Conservation (phyloP, 2,797 vertebrate genomes). For the Dryobates pubescens region DNA sequence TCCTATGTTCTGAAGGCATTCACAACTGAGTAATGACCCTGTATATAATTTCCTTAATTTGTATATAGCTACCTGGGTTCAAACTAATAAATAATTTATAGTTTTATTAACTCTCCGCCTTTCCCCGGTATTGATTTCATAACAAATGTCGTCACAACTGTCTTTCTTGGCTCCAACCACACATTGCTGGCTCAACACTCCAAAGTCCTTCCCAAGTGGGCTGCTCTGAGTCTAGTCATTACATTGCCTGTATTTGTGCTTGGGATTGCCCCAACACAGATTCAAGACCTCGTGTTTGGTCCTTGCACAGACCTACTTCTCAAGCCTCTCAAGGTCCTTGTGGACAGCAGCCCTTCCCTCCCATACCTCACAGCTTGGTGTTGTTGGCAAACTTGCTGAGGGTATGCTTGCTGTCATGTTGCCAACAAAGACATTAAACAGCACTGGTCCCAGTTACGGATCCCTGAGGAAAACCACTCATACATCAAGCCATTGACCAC, state of each 20-base stretch:
- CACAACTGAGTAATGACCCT: too few relatives aligned
- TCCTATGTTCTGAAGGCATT: too few relatives aligned
- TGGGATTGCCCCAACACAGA: neutral
- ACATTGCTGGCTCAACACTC: neutral
- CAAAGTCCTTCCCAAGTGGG: neutral
- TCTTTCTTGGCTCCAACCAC: neutral
- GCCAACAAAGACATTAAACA: neutral
- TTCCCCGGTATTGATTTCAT: too few relatives aligned
- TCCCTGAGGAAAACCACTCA: neutral
- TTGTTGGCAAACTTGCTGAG: neutral
- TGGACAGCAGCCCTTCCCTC: neutral
- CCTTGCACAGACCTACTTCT: neutral
- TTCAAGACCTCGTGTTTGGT: neutral
- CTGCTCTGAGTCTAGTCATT: neutral
- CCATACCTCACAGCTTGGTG: neutral
- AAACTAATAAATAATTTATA: too few relatives aligned
- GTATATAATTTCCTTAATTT: too few relatives aligned
- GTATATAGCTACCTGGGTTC: too few relatives aligned
- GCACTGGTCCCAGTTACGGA: neutral
- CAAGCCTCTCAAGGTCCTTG: neutral
- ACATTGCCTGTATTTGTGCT: neutral
- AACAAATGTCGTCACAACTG: neutral
- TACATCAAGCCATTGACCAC: neutral
- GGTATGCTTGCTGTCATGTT: neutral
- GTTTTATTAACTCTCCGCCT: too few relatives aligned